Percentiles rank a stretch among this genome's conserved stretches.
These are phyloP conservation scores for Trachops cirrhosus DNA, from an alignment of 2,797 vertebrate species.

Conservation along the genomic window DNA sequence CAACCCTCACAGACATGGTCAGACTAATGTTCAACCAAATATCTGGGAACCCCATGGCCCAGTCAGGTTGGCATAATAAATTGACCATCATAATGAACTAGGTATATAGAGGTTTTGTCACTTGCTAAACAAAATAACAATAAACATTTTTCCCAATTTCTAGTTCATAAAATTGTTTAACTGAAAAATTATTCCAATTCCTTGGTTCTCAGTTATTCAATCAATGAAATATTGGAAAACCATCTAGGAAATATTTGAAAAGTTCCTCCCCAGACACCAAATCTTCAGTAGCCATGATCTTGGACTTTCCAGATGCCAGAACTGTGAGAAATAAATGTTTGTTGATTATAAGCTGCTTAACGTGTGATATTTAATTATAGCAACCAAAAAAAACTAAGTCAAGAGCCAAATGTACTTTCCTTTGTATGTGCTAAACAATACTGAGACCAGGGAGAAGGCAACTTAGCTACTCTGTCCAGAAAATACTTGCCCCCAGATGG, in stretches of 20 bases:
- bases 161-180: background rate
- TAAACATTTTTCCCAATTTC: background rate
- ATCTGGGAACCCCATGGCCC: background rate
- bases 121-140: background rate
- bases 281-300: background rate
- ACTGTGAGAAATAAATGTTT: background rate
- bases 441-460: background rate
- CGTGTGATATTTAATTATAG: background rate
- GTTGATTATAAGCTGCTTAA: background rate
- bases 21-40: background rate
- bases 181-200: background rate
- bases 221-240: background rate
- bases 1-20: background rate
- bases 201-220: background rate
- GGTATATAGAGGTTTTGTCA: background rate
- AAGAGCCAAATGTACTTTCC: background rate
- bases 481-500: background rate
- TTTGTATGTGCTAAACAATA: background rate
- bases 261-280: background rate
- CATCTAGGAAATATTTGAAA: background rate
- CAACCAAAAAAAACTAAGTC: background rate
- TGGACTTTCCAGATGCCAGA: background rate
- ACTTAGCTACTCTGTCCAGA: background rate
- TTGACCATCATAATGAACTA: background rate
- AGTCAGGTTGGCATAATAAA: background rate